phyloP scores from a whole-genome alignment of 2,888 invertebrate species.

The Eutolmus rufibarbis region DNA sequence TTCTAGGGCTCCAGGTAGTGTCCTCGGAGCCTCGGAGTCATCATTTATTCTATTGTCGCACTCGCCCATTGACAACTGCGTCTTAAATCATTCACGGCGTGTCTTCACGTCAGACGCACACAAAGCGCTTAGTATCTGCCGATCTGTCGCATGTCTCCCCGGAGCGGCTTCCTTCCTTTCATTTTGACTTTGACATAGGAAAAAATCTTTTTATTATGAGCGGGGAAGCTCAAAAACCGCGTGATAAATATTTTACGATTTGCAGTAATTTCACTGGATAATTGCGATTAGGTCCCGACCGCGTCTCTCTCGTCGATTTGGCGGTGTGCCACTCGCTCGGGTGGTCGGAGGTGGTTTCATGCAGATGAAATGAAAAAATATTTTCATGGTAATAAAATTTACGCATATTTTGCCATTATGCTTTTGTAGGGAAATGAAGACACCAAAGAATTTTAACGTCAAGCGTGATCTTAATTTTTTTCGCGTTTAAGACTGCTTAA shows the following conservation, averaged over 20 bases:
- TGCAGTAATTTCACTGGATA: conserved; percentile 43
- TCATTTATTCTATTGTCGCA: conserved; percentile 45
- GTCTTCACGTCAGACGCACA: conserved; percentile 41
- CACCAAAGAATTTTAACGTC: neutral
- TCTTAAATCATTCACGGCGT: conserved; percentile 44
- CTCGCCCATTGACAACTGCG: conserved; percentile 42
- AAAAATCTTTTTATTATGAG: neutral
- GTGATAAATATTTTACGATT: conserved; percentile 45
- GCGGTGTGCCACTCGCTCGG: neutral
- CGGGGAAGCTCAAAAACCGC: conserved; percentile 28
- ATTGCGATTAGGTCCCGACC: conserved; percentile 33
- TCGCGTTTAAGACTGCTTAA: neutral
- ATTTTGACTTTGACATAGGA: conserved; percentile 12
- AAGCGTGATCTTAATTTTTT: neutral
- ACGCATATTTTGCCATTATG: neutral
- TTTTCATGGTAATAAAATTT: conserved; percentile 10
- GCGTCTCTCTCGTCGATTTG: neutral
- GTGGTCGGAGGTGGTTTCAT: neutral
- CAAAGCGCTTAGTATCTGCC: conserved; percentile 14
- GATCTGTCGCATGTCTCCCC: neutral
- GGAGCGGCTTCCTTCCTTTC: conserved; percentile 23
- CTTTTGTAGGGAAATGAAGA: neutral
- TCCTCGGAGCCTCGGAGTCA: conserved; percentile 21
- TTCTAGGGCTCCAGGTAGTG: neutral
- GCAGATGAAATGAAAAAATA: neutral